A percentile compares a stretch with the other conserved stretches of the same genome.
Conservation (phyloP, 2,113 vertebrate genomes). For the Anhinga rufa region DNA sequence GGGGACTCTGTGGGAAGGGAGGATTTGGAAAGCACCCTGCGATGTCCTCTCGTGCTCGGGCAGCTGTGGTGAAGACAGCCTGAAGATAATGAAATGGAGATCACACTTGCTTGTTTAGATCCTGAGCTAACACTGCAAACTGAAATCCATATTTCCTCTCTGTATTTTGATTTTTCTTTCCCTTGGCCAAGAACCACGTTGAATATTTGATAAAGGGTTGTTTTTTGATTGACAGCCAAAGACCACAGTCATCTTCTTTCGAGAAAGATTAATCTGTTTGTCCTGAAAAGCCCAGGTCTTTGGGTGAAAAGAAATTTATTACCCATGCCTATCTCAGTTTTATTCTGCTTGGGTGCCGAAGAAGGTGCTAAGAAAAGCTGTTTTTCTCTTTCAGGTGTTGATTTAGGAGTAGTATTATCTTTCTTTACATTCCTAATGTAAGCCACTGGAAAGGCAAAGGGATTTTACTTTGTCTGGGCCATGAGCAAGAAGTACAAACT, state of each 20-base stretch:
- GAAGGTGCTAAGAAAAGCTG: not conserved
- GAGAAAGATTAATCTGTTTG: not conserved
- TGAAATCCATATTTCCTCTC: not conserved
- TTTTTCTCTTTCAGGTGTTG: not conserved
- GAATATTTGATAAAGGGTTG: not conserved
- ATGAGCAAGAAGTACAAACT: not conserved
- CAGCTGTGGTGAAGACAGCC: not conserved
- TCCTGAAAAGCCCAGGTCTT: not conserved
- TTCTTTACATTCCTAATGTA: not conserved
- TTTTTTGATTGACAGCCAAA: not conserved
- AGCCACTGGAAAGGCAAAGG: not conserved
- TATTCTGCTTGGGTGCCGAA: not conserved
- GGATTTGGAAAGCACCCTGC: not conserved
- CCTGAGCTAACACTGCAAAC: not conserved
- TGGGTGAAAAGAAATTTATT: not conserved
- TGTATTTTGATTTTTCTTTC: not conserved
- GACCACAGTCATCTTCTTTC: not conserved
- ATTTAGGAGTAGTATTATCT: not conserved
- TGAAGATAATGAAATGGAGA: not conserved
- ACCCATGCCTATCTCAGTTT: not conserved
- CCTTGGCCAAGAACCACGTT: accelerated
- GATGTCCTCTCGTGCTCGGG: not conserved
- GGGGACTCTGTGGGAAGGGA: not conserved
- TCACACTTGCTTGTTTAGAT: not conserved
- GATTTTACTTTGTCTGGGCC: not conserved